Conservation (phyloP, 2,888 invertebrate genomes). For the Ethmia dodecea region DNA sequence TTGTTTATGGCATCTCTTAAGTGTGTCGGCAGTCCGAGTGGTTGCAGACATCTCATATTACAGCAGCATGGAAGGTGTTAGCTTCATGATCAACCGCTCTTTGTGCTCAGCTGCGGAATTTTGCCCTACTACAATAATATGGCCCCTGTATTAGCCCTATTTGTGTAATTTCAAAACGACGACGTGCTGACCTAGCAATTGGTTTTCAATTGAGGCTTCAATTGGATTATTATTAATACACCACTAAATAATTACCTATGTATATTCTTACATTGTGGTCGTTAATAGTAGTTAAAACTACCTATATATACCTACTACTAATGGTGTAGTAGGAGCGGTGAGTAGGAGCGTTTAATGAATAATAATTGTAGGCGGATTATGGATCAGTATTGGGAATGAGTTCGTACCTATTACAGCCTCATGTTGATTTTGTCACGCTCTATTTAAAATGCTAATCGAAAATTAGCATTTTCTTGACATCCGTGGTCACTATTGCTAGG, state of each 20-base stretch:
- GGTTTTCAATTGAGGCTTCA: constrained; percentile 15
- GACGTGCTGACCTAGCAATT: constrained; percentile 10
- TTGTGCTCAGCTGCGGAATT: constrained; percentile 45
- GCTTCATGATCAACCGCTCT: constrained; percentile 48
- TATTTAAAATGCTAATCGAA: constrained; percentile 12
- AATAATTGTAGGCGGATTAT: no score
- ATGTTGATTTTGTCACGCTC: neutral
- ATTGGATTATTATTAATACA: constrained; percentile 10
- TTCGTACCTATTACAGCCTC: no score
- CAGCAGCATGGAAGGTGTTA: constrained; percentile 52
- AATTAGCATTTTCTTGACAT: constrained; percentile 25
- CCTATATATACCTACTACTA: no score
- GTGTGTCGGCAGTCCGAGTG: constrained; percentile 52
- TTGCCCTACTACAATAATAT: constrained; percentile 19
- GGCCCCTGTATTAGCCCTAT: constrained; percentile 23
- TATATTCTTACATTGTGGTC: neutral
- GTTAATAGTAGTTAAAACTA: neutral
- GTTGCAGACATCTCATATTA: constrained; percentile 60
- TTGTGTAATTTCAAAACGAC: constrained; percentile 23
- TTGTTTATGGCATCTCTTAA: constrained; percentile 57
- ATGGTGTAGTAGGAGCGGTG: no score
- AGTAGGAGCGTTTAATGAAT: no score
- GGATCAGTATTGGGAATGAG: no score
- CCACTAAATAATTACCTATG: constrained; percentile 1
- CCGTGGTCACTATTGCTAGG: constrained; percentile 22